Evolutionary conservation across 2,888 invertebrate genomes (phyloP), one percentile per base, ranked within the genome.

Genomic region (Ormyrus labotus): DNA sequence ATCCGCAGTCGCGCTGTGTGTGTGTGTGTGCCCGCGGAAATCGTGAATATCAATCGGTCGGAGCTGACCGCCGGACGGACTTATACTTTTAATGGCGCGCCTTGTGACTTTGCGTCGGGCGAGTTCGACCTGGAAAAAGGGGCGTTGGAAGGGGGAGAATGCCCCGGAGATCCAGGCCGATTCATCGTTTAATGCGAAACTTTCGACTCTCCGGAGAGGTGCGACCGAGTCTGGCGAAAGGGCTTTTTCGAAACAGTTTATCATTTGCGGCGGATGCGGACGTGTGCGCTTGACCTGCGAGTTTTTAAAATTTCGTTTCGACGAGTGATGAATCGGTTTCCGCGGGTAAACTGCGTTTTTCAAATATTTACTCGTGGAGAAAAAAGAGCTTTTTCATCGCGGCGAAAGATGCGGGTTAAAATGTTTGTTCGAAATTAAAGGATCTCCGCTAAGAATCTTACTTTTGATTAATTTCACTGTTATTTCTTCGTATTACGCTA

Each of bases 31-130:
- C 48, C 0, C 50, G 34, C 71, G 64, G 55, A 78, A 74, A 79
- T 81, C 82, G 83, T 84, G 83, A 84, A 83, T 84, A 82, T 81
- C 79, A 83, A 83, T 83, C 78, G 53, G 3, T 45, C 11, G 55
- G 51, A 34, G 10, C 65, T 63, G 71, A 71, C 70, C 78, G 58
- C 57, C 55, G 61, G n/a, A 9, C 61, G 51, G 51, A 45, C 53
- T 73, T 72, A 67, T 51, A 78, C 78, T 78, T 78, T 78, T 78
- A 78, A 78, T 78, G 72, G 67, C 50, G 51, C 47, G 5, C 34
- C 13, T 9, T 48, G 47, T 45, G 47, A 75, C 61, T 61, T 68
- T 19, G 19, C 19, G 19, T 19, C 19, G 19, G 2, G 2, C 19
- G 19, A 19, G 19, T 19, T 19, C 48, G 34, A 5, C 19, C 45